Evolutionary conservation across 2,113 vertebrate species (phyloP).

Genomic region (Thalassarche chlororhynchos): DNA sequence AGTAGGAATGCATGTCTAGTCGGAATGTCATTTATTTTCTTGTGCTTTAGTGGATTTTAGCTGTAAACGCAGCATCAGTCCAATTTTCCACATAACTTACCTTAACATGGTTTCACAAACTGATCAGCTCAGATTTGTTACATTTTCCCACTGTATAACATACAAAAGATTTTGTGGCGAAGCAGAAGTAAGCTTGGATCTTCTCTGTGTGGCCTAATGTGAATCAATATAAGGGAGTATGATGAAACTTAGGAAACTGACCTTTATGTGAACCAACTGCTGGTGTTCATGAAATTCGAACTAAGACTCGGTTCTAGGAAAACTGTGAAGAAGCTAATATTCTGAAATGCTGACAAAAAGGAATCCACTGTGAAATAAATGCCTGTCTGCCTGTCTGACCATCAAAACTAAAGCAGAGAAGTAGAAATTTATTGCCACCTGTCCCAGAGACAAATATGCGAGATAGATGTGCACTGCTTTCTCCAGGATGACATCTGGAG

Average conservation of each 20-base stretch:
- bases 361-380: conserved; percentile 56
- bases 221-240: neutral
- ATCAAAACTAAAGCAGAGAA: conserved; percentile 69
- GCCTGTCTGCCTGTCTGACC: conserved; percentile 53
- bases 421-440: conserved; percentile 64
- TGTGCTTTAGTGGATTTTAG: conserved; percentile 19
- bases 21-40: conserved; percentile 61
- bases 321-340: conserved; percentile 37
- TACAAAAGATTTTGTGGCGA: neutral
- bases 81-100: conserved; percentile 27
- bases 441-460: conserved; percentile 52
- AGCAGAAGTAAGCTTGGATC: neutral
- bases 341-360: conserved; percentile 65
- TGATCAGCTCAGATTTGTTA: neutral
- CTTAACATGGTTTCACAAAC: conserved; percentile 7
- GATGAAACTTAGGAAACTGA: conserved; percentile 33
- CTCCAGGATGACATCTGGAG: conserved; percentile 49
- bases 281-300: conserved; percentile 53
- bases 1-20: conserved; percentile 16
- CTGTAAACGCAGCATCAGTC: neutral
- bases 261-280: conserved; percentile 37
- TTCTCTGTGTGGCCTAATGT: neutral
- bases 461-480: conserved; percentile 35
- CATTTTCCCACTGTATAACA: neutral
- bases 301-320: conserved; percentile 9